phyloP scores from a whole-genome alignment of 2,797 vertebrate genomes.

The Meriones psammophilus region DNA sequence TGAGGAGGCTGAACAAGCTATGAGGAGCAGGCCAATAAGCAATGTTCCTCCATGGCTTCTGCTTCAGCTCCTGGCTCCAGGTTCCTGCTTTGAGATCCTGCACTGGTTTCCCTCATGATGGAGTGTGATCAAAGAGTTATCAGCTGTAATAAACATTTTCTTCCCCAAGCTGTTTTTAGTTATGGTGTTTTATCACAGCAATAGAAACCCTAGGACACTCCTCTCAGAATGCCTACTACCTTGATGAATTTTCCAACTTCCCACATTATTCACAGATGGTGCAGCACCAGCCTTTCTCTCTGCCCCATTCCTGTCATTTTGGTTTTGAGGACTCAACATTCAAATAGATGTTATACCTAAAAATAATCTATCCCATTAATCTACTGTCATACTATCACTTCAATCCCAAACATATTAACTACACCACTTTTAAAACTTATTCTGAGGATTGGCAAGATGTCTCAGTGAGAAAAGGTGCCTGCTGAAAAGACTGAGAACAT shows the following conservation, averaged over 20 bases:
- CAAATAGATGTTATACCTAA: background rate
- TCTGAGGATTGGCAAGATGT: background rate
- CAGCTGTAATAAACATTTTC: background rate
- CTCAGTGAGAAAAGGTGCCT: background rate
- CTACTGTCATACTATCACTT: background rate
- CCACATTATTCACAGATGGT: background rate
- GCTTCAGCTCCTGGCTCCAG: background rate
- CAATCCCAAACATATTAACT: background rate
- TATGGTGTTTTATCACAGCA: background rate
- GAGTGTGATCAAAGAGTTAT: background rate
- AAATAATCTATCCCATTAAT: background rate
- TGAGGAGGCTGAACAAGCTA: background rate
- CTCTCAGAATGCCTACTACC: background rate
- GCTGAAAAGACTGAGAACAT: background rate
- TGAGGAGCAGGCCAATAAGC: background rate
- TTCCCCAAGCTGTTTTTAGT: background rate
- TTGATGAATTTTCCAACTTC: background rate
- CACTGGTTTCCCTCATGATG: too few species aligned
- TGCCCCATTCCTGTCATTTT: background rate
- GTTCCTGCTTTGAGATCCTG: background rate
- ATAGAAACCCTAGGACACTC: background rate
- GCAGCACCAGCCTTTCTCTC: background rate
- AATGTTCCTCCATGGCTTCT: background rate
- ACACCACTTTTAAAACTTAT: background rate
- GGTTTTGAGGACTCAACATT: background rate